Base-by-base conservation (phyloP, 2,113 vertebrate species). In the Macroglossus sobrinus region DNA sequence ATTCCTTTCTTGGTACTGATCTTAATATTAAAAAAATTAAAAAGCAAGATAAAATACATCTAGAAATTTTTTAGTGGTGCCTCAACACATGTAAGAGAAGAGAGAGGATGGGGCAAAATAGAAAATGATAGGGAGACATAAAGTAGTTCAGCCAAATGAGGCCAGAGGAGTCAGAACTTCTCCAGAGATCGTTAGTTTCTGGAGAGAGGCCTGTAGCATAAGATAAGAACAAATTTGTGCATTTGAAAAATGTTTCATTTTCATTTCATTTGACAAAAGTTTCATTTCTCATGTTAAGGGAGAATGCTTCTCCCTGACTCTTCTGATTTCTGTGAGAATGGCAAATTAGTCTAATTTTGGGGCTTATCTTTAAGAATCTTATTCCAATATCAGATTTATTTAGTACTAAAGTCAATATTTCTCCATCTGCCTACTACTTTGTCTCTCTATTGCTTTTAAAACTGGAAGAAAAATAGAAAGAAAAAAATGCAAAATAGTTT, bases 371-470 rank as follows among this genome's bases (percentile, higher is more conserved):
- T 45, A 75, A 66, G 13, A 92, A 50, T 90, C 33, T 33, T 75
- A 57, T 80, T 75, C 43, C 22, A 76, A 57, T 40, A 69, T 21
- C 84, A 94, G 33, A 81, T 86, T 69, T 81, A 90, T 86, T 86
- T 43, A n/a, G n/a, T 82, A 86, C 69, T 71, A 90, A 61, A 57
- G 40, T 86, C 84, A 38, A n/a, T 81, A 86, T 94, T 86, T 96
- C 38, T 89, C 84, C 38, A 90, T 50, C 53, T 86, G 74, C 45
- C 50, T 80, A 71, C 26, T 43, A 28, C 5, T n/a, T 85, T 92
- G 24, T 75, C 24, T 79, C 33, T 76, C n/a, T 68, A 33, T 28
- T 75, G 53, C 16, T 86, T 89, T 13, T 78, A 89, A 93, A 92
- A 7, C 30, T 71, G 26, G 33, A 71, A 43, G 18, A 7, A 53